phyloP scores from a whole-genome alignment of 2,797 vertebrate genomes.

The Pogonophryne albipinna region DNA sequence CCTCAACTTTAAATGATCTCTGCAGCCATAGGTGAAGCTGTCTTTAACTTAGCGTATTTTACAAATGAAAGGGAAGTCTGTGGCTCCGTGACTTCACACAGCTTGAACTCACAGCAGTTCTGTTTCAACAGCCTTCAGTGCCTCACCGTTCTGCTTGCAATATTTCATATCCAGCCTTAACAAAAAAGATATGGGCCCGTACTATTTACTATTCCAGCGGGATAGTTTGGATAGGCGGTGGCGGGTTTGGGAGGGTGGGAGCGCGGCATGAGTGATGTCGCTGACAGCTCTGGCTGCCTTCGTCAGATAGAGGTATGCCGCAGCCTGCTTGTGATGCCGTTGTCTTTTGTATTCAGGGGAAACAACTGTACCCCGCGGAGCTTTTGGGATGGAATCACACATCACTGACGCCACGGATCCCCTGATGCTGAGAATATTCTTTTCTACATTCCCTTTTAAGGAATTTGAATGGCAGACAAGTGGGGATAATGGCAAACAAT shows the following conservation, averaged over 20 bases:
- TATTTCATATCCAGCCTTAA: conserved; percentile 80
- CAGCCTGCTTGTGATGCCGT: conserved; percentile 79
- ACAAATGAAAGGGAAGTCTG: conserved; percentile 80
- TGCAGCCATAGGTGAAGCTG: conserved; percentile 81
- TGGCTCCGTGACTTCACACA: conserved; percentile 71
- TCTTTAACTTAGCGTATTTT: conserved; percentile 82
- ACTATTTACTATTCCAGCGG: conserved; percentile 82
- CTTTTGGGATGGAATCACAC: conserved; percentile 77
- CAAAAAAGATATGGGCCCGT: conserved; percentile 60
- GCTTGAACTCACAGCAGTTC: conserved; percentile 75
- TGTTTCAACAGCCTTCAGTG: conserved; percentile 83
- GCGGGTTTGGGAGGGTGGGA: conserved; percentile 66
- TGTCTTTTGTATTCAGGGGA: conserved; percentile 84
- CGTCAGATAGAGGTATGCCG: conserved; percentile 79
- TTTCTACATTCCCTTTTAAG: conserved; percentile 70
- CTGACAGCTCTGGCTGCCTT: conserved; percentile 82
- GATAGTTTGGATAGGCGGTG: conserved; percentile 69
- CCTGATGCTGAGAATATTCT: conserved; percentile 64
- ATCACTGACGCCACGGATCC: conserved; percentile 71
- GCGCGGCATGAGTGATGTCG: conserved; percentile 82
- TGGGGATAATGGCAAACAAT: conserved; percentile 76
- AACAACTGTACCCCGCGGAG: conserved; percentile 78
- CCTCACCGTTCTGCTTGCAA: conserved; percentile 74
- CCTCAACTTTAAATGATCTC: conserved; percentile 69
- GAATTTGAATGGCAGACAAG: conserved; percentile 78